These are phyloP conservation scores for Nasonia longicornis DNA, from an alignment of 1,140 invertebrate genomes.

Conservation along the genomic window DNA sequence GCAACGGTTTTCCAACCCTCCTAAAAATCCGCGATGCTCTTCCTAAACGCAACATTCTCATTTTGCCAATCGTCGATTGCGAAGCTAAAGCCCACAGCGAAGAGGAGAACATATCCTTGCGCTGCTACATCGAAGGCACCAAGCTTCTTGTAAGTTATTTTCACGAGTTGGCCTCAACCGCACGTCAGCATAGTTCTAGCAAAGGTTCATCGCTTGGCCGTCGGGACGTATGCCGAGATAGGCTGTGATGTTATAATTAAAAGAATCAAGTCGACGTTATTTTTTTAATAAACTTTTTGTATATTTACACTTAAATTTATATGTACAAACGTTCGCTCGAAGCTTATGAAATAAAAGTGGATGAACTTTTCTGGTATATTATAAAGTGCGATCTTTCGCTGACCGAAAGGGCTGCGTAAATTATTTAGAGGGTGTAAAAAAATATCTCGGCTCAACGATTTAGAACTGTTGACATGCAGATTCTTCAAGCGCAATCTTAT, in stretches of 20 bases:
- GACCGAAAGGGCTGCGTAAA: too few species aligned
- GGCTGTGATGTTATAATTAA: background rate
- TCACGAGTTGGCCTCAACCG: conserved; percentile 31
- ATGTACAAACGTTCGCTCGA: conserved; percentile 28
- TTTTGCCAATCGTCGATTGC: conserved; percentile 47
- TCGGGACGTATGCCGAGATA: conserved; percentile 26
- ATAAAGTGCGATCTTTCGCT: too few species aligned
- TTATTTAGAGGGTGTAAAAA: background rate
- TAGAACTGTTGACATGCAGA: background rate
- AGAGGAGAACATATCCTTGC: conserved; percentile 50
- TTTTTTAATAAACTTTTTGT: conserved; percentile 20
- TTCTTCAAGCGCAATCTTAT: background rate
- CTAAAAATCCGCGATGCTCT: conserved; percentile 46
- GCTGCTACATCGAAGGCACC: conserved; percentile 51
- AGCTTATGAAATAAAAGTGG: background rate
- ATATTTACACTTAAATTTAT: conserved; percentile 44
- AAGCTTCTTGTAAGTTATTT: conserved; percentile 52
- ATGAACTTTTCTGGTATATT: too few species aligned
- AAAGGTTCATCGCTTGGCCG: background rate
- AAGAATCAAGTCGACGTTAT: background rate
- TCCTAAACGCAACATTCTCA: conserved; percentile 48
- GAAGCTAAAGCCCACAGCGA: conserved; percentile 39
- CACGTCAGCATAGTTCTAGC: background rate
- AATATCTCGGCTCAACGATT: background rate
- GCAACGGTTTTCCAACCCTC: conserved; percentile 48